Base-by-base conservation (phyloP, 2,113 vertebrate species). In the Hydropotes inermis region DNA sequence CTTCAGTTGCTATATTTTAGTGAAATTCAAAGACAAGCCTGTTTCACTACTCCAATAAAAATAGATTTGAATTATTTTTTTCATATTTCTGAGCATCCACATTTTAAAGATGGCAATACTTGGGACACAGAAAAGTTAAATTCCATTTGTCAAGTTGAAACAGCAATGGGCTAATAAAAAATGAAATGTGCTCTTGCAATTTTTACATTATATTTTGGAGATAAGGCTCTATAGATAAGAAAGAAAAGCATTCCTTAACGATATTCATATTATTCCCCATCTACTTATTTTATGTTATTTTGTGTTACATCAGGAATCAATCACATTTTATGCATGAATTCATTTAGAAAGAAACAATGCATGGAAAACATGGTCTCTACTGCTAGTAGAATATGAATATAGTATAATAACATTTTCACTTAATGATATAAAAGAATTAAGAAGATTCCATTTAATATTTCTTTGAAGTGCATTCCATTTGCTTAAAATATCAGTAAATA, bases 201-300 rank as follows among this genome's bases (percentile, higher is more conserved):
- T 64, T 83, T 74, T 43, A 27, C n/a, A 85, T 55, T 39, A 91
- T 55, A 85, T 50, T 89, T 91, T 74, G 9, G 28, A 81, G 67
- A 91, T 67, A 50, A 85, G 25, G 16, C 88, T 91, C 52, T 55
- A 82, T 30, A 88, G 4, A 15, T 25, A 70, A 87, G 36, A 64
- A 84, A 52, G 7, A 47, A 47, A 87, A 92, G 17, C 3, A 78
- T 93, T 36, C 27, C 17, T 52, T 97, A 76, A 81, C 57, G 82
- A 54, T 94, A 89, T 83, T 87, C 89, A 57, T 45, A 54, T 50
- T 83, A 76, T 21, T 23, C 11, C 23, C 36, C 8, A 55, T 64
- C 87, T 93, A 91, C 84, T 88, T 85, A 82, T 84, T 96, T 96
- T 91, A 50, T 87, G 60, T 88, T 57, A 83, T 47, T 93, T 93